Evolutionary conservation across 2,113 vertebrate genomes (phyloP).

Genomic region (Apaloderma vittatum): DNA sequence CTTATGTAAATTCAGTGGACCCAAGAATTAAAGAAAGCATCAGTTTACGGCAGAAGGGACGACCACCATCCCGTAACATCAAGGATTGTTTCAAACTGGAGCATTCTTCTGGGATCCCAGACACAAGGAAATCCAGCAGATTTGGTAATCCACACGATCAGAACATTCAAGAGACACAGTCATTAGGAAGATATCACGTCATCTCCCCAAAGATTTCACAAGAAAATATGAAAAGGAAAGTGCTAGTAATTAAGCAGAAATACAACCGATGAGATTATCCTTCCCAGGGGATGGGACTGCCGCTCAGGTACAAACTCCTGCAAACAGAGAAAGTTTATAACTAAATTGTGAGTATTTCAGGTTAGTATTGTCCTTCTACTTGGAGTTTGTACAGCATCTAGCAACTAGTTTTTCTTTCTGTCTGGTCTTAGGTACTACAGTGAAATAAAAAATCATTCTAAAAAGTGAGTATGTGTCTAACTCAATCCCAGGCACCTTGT

Average conservation of each 20-base stretch:
- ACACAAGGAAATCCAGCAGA: not conserved
- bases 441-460: fast-evolving
- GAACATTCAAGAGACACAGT: not conserved
- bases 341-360: not conserved
- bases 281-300: not conserved
- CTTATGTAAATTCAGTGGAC: not conserved
- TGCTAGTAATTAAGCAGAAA: not conserved
- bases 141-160: not conserved
- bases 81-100: not conserved
- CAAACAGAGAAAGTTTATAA: not conserved
- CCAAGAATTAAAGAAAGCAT: not conserved
- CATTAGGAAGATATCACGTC: not conserved
- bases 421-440: not conserved
- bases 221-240: not conserved
- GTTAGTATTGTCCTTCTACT: not conserved
- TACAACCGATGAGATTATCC: not conserved
- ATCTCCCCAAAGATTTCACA: not conserved
- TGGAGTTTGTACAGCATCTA: not conserved
- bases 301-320: not conserved
- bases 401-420: not conserved
- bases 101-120: not conserved
- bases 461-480: not conserved
- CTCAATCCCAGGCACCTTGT: not conserved
- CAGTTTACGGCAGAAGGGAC: not conserved
- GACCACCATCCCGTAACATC: not conserved